Evolutionary conservation across 2,797 vertebrate species (phyloP).

Genomic region (Martes flavigula): DNA sequence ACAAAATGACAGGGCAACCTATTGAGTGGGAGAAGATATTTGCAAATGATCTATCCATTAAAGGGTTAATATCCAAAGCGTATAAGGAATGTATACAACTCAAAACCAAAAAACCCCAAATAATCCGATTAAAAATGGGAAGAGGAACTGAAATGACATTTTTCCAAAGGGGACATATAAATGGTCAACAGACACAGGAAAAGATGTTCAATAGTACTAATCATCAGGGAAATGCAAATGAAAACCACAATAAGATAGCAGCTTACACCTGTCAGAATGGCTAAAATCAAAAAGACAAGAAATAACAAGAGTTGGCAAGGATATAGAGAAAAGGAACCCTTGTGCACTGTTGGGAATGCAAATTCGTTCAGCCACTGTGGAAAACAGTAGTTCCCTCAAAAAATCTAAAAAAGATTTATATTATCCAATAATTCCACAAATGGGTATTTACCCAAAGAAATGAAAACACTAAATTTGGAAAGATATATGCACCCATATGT

Average conservation of each 20-base stretch:
- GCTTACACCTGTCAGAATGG: not conserved
- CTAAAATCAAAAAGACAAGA: not conserved
- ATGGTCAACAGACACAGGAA: not conserved
- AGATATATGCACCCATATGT: not conserved
- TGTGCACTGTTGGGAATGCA: not conserved
- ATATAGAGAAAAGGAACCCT: not conserved
- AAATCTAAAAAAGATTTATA: not conserved
- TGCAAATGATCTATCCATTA: not conserved
- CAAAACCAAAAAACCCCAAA: not conserved
- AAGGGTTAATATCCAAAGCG: not conserved
- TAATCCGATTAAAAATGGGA: not conserved
- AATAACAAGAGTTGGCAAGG: not conserved
- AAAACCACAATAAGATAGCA: not conserved
- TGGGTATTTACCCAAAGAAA: not conserved
- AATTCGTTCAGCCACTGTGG: not conserved
- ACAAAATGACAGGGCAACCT: not conserved
- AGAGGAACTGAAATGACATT: not conserved
- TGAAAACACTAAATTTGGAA: not conserved
- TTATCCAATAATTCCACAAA: not conserved
- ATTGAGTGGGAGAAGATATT: not conserved
- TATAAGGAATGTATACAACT: not conserved
- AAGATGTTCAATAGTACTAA: not conserved
- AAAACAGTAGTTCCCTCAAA: not conserved
- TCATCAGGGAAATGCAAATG: not conserved
- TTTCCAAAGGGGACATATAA: not conserved